Conservation (phyloP, 92 coral and sea anemone genomes). For the Parazoanthus darwini region DNA sequence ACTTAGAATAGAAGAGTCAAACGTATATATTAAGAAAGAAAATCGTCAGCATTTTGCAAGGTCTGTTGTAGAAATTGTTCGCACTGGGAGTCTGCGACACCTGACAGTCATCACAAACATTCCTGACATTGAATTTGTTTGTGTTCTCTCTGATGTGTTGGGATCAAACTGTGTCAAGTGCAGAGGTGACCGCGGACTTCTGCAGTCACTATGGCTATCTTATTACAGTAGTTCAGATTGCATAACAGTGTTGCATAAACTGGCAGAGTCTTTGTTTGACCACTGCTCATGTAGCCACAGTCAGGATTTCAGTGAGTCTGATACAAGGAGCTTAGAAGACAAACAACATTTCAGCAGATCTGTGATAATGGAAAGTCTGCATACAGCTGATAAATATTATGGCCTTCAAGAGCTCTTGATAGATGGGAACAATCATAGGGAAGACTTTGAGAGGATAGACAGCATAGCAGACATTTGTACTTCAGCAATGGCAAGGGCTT, state of each 20-base stretch:
- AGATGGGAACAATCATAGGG: not conserved
- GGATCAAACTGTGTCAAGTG: conserved; percentile 25
- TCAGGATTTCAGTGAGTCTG: not conserved
- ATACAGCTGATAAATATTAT: not conserved
- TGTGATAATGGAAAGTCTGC: not conserved
- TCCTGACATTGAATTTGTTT: not conserved
- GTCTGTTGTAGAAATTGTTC: conserved; percentile 6
- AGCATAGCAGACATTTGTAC: not conserved
- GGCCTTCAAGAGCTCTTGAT: conserved; percentile 33
- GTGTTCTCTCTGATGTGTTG: not conserved
- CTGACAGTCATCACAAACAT: not conserved
- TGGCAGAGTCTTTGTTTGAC: not conserved
- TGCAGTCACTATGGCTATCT: conserved; percentile 10
- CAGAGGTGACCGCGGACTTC: not conserved
- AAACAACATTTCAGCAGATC: not conserved
- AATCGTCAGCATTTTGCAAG: not conserved
- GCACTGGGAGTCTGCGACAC: conserved; percentile 13
- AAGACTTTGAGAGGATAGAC: not conserved
- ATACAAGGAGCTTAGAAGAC: not conserved
- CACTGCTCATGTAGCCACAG: conserved; percentile 1
- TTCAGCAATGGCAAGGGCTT: not conserved
- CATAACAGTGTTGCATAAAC: not conserved
- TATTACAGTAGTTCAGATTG: not conserved
- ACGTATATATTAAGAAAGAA: not conserved
- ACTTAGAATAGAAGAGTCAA: not conserved